Conservation (phyloP, 2,797 vertebrate species). For the Ficedula albicollis region DNA sequence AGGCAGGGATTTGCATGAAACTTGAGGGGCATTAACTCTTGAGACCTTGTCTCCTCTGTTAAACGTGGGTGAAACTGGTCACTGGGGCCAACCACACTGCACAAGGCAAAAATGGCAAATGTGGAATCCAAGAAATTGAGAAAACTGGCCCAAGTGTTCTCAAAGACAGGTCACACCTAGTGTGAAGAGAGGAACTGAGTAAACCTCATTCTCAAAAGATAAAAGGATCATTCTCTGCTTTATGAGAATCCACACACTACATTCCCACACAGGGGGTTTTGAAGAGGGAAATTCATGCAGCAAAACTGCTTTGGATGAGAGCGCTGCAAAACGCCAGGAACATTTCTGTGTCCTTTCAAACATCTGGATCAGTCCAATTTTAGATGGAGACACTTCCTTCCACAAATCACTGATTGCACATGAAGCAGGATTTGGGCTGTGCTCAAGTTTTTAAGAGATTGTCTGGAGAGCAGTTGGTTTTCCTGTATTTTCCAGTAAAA, state of each 20-base stretch:
- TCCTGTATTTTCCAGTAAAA: background rate
- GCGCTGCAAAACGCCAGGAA: background rate
- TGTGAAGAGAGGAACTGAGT: background rate
- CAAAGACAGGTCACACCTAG: background rate
- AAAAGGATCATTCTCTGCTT: background rate
- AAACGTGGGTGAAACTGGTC: background rate
- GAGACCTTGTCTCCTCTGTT: background rate
- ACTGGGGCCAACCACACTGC: background rate
- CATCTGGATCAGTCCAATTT: background rate
- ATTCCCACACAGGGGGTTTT: background rate
- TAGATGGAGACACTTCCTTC: background rate
- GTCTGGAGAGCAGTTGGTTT: background rate
- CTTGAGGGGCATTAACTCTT: background rate
- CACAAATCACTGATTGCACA: background rate
- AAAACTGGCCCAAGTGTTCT: background rate
- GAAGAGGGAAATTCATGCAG: background rate
- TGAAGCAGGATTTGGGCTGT: background rate
- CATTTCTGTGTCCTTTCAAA: background rate
- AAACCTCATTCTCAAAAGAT: background rate
- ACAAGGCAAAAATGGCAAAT: background rate
- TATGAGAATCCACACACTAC: background rate
- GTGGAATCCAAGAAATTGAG: background rate
- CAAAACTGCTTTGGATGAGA: background rate
- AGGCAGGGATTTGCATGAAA: background rate
- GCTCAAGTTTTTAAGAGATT: background rate